phyloP scores from a whole-genome alignment of 2,888 invertebrate genomes.

The Masnerella sp. region DNA sequence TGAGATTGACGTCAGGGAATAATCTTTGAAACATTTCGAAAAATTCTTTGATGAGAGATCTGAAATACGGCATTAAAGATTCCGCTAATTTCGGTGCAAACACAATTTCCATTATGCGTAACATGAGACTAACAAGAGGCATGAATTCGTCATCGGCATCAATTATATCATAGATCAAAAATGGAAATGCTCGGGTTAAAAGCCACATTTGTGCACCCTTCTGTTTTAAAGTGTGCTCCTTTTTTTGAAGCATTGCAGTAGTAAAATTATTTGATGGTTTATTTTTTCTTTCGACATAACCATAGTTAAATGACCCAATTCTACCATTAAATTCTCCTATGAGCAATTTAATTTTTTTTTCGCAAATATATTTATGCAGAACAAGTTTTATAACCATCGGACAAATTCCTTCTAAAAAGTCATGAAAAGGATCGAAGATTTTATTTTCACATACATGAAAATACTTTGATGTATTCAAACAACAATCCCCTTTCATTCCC shows the following conservation, averaged over 20 bases:
- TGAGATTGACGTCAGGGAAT: conserved; percentile 51
- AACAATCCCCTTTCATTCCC: too few relatives aligned
- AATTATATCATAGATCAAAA: conserved; percentile 56
- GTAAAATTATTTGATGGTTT: conserved; percentile 59
- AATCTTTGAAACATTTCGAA: too few relatives aligned
- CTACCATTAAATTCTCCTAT: too few relatives aligned
- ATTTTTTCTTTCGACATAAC: conserved; percentile 44
- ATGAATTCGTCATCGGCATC: conserved; percentile 48
- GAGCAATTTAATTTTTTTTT: too few relatives aligned
- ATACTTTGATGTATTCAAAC: too few relatives aligned
- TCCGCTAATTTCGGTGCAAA: conserved; percentile 38
- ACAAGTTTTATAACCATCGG: too few relatives aligned
- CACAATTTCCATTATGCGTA: conserved; percentile 60
- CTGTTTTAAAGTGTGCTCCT: conserved; percentile 53
- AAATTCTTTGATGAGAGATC: conserved; percentile 5
- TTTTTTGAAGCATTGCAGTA: conserved; percentile 22
- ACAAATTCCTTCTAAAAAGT: too few relatives aligned
- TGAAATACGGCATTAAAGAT: conserved; percentile 2
- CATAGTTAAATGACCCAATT: too few relatives aligned
- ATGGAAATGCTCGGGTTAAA: conserved; percentile 55
- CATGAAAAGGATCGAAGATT: too few relatives aligned
- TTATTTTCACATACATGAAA: too few relatives aligned
- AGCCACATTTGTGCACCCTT: conserved; percentile 62
- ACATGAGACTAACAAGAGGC: conserved; percentile 48
- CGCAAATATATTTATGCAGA: too few relatives aligned